phyloP scores from a whole-genome alignment of 2,113 vertebrate genomes.

The Boleophthalmus pectinirostris region DNA sequence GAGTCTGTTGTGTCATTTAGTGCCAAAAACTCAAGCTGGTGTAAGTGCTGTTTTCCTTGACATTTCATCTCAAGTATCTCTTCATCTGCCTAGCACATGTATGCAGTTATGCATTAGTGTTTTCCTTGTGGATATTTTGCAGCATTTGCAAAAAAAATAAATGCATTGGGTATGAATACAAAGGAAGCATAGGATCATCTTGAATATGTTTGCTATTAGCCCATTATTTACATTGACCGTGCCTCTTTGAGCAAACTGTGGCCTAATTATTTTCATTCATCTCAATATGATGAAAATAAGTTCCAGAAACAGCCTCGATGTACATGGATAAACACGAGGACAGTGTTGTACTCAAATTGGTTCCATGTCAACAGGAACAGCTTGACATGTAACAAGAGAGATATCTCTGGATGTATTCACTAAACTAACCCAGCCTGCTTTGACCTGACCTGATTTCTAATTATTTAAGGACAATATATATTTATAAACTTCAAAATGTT shows the following conservation, averaged over 20 bases:
- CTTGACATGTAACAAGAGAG: neutral
- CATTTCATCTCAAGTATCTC: constrained; percentile 38
- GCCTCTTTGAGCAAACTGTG: constrained; percentile 8
- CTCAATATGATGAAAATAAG: constrained; percentile 29
- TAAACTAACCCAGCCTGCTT: neutral
- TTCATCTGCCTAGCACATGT: constrained; percentile 69
- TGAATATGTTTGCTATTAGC: constrained; percentile 19
- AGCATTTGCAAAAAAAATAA: constrained; percentile 16
- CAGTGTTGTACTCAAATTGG: constrained; percentile 43
- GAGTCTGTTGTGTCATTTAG: neutral
- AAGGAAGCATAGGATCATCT: neutral
- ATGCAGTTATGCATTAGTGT: constrained; percentile 25
- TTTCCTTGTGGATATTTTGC: constrained; percentile 34
- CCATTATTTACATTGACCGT: neutral
- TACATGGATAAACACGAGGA: constrained; percentile 21
- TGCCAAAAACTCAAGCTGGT: constrained; percentile 42
- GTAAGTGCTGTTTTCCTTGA: constrained; percentile 53
- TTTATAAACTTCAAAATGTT: neutral
- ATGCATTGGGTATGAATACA: constrained; percentile 14
- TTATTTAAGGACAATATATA: neutral
- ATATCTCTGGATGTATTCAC: neutral
- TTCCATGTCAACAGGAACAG: constrained; percentile 47
- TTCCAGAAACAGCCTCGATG: constrained; percentile 26
- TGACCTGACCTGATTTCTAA: neutral
- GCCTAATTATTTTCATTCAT: constrained; percentile 32